These are phyloP conservation scores for Macropis europaea DNA, from an alignment of 2,888 invertebrate genomes.

Conservation along the genomic window DNA sequence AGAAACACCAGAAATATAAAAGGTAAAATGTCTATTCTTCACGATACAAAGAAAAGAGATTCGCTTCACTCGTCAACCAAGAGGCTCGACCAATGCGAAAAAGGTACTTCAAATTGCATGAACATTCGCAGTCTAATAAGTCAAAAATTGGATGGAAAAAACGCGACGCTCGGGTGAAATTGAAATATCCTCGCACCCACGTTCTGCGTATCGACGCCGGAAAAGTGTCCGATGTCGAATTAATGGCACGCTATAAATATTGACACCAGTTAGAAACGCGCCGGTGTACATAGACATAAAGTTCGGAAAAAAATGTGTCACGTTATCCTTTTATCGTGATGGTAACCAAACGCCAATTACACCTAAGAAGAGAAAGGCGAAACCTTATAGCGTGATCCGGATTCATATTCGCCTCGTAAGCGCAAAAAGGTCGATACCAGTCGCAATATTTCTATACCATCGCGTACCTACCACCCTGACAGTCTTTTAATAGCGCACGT, in stretches of 20 bases:
- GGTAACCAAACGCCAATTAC: conserved; percentile 79
- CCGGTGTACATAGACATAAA: conserved; percentile 64
- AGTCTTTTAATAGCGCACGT: not conserved
- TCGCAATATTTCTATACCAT: conserved; percentile 52
- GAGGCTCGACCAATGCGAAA: too few species aligned
- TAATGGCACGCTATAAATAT: conserved; percentile 74
- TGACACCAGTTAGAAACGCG: conserved; percentile 66
- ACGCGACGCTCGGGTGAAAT: too few species aligned
- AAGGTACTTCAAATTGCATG: too few species aligned
- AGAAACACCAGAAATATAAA: too few species aligned
- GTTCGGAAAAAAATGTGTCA: conserved; percentile 56
- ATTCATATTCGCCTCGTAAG: conserved; percentile 52
- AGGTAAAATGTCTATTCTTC: too few species aligned
- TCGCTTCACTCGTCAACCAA: too few species aligned
- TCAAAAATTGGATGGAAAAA: too few species aligned
- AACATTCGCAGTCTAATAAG: too few species aligned
- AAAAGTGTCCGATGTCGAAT: conserved; percentile 40
- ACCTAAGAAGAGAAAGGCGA: conserved; percentile 73
- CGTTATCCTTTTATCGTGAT: conserved; percentile 71
- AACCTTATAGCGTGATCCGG: conserved; percentile 60
- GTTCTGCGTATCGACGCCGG: not conserved
- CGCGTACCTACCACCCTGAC: not conserved
- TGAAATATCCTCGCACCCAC: too few species aligned
- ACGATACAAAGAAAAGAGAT: too few species aligned
- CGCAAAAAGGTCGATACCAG: conserved; percentile 7